phyloP scores from a whole-genome alignment of 2,888 invertebrate genomes.

The Amphimallon solstitiale region DNA sequence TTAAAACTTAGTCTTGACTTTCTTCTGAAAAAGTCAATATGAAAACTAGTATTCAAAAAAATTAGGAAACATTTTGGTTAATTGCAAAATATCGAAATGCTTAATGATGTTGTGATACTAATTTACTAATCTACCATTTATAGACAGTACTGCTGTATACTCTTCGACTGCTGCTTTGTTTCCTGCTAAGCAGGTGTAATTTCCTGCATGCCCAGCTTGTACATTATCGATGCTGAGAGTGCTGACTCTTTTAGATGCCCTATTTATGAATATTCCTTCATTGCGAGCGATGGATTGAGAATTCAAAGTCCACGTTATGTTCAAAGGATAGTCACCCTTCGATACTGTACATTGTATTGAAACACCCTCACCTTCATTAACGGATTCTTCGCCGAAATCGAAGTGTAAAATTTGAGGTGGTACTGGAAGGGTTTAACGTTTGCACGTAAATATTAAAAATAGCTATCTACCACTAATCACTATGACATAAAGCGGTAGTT shows the following conservation, averaged over 20 bases:
- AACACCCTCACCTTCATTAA: conserved; percentile 76
- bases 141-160: conserved; percentile 64
- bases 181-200: conserved; percentile 68
- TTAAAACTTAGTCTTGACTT: too few species aligned
- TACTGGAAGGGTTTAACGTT: conserved; percentile 63
- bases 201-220: conserved; percentile 66
- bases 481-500: too few species aligned
- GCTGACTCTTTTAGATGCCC: conserved; percentile 57
- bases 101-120: too few species aligned
- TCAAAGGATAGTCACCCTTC: conserved; percentile 77
- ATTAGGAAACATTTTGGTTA: neutral
- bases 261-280: conserved; percentile 46
- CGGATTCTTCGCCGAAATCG: conserved; percentile 70
- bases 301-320: conserved; percentile 75
- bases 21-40: too few species aligned
- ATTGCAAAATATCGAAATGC: neutral
- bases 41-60: too few species aligned
- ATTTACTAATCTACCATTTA: conserved; percentile 62
- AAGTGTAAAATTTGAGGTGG: conserved; percentile 77
- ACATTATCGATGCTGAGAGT: conserved; percentile 69
- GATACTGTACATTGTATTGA: conserved; percentile 73
- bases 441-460: too few species aligned
- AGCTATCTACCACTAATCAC: too few species aligned
- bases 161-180: conserved; percentile 74
- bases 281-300: conserved; percentile 59